Conservation (phyloP, 2,888 invertebrate species). For the Erebia palarica region DNA sequence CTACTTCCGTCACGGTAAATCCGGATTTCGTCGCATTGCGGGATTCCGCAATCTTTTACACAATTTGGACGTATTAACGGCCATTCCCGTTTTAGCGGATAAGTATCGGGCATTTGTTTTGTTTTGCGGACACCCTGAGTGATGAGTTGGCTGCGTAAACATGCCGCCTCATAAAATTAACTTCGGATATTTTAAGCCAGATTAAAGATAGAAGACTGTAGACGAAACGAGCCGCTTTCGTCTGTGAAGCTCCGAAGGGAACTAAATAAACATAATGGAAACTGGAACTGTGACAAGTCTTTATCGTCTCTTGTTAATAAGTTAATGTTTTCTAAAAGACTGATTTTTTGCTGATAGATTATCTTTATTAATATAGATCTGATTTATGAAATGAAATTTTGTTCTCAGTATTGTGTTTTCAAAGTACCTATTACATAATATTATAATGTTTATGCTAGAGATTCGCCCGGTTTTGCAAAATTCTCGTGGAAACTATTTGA, state of each 20-base stretch:
- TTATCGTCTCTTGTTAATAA: too few relatives aligned
- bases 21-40: constrained; percentile 37
- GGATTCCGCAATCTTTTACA: constrained; percentile 33
- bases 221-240: not conserved
- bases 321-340: too few relatives aligned
- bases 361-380: too few relatives aligned
- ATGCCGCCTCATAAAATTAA: constrained; percentile 6
- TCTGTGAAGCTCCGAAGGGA: not conserved
- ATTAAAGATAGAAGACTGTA: not conserved
- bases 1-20: constrained; percentile 32
- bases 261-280: not conserved
- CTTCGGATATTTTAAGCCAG: constrained; percentile 10
- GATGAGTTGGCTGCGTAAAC: constrained; percentile 25
- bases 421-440: too few relatives aligned
- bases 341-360: too few relatives aligned
- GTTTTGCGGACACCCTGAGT: constrained; percentile 28
- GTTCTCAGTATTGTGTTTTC: too few relatives aligned
- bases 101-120: constrained; percentile 25
- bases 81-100: constrained; percentile 29
- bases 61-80: constrained; percentile 36
- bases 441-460: too few relatives aligned
- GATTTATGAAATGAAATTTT: too few relatives aligned
- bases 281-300: not conserved
- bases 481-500: too few relatives aligned
- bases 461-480: too few relatives aligned